Percentiles rank a stretch among this genome's conserved stretches.
phyloP scores from a whole-genome alignment of 2,113 vertebrate species.

The Atrichornis clamosus region DNA sequence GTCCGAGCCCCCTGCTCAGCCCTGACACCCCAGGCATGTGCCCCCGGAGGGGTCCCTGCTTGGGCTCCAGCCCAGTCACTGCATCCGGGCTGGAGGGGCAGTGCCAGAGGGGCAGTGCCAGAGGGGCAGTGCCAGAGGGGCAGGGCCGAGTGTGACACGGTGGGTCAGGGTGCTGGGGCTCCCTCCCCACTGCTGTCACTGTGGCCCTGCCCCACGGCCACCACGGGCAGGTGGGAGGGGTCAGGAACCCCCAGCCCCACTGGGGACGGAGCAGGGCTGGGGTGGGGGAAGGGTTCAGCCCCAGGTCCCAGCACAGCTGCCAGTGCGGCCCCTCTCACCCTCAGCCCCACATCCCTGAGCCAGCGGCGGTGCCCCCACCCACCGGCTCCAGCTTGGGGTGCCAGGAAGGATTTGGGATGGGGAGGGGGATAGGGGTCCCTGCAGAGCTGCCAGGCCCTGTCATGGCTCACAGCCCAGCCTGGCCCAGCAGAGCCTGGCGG shows the following conservation, averaged over 20 bases:
- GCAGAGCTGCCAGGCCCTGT: not conserved
- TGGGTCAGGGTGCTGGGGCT: not conserved
- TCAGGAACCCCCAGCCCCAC: not conserved
- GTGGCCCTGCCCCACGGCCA: accelerated
- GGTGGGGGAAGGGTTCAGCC: not conserved
- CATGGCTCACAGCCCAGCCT: not conserved
- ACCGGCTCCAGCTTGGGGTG: accelerated
- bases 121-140: not conserved
- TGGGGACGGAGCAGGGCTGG: not conserved
- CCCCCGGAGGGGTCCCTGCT: not conserved
- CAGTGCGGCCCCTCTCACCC: not conserved
- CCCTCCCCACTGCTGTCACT: not conserved
- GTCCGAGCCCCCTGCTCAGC: not conserved
- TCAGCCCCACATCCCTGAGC: not conserved
- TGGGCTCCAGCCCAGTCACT: not conserved
- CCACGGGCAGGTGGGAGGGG: not conserved
- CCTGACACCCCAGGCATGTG: accelerated
- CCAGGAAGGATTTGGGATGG: not conserved
- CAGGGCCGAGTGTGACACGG: accelerated
- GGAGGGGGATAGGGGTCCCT: not conserved
- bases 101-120: not conserved
- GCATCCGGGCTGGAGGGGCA: accelerated
- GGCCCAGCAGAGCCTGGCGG: not conserved
- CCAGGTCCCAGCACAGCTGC: accelerated
- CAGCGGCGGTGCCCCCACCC: accelerated